Evolutionary conservation across 2,113 vertebrate species (phyloP), one percentile per base, ranked within the genome.

Genomic region (Tetrao urogallus): DNA sequence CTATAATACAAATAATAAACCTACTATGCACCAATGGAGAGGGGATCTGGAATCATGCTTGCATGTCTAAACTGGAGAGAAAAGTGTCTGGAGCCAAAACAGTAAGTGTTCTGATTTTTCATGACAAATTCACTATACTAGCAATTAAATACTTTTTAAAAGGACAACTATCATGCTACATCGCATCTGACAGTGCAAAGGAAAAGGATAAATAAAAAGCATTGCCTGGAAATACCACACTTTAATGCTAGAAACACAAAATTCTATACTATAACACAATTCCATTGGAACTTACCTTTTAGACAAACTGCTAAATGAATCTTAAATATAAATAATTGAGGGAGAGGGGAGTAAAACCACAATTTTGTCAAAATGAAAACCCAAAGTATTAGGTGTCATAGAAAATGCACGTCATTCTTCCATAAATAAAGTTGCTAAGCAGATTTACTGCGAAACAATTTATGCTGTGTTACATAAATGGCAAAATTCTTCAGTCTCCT

Each of bases 391-490:
- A 95, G 84, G 73, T 94, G 93, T 93, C 96, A 94, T 74, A 85
- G 88, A 92, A 92, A 93, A 95, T 81, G 77, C 60, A 83, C 86
- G 85, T 92, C 75, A 57, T 92, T 94, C 96, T 97, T 90, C 96
- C 90, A 95, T 88, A 96, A 97, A 97, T 97, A 92, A 96, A 92
- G 76, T 89, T 91, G 96, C 72, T 96, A 93, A 96, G 90, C 65
- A 93, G 94, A 92, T 97, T 95, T 96, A 93, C 94, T 91, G 79
- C 93, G 97, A 97, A 97, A 95, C 92, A 86, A 88, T 96, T 97
- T 92, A 92, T 45, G 65, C 90, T 88, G 92, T 84, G 87, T 93
- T 95, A 95, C 80, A 93, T 82, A 92, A 96, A 96, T 74, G 56
- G 84, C 30, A 86, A 94, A 82, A 88, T 91, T 94, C 95, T 94